Conservation (phyloP, 2,888 invertebrate species). For the Lycaena phlaeas region DNA sequence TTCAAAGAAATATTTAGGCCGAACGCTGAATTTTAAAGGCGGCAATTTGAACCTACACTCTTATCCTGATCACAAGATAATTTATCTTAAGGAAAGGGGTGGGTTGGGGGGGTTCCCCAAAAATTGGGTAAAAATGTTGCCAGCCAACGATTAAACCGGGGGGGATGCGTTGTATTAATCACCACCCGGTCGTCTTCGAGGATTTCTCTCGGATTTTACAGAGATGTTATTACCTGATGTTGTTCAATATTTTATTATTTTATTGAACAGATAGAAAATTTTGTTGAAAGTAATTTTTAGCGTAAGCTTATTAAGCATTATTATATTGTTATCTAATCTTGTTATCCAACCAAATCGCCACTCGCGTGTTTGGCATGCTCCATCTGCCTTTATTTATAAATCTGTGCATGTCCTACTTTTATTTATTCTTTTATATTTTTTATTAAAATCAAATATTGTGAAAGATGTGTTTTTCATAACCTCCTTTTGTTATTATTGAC, state of each 20-base stretch:
- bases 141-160: slow-evolving; percentile 71
- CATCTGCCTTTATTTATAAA: no score
- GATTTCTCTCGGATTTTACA: slow-evolving; percentile 43
- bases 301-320: no score
- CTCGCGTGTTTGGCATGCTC: no score
- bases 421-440: no score
- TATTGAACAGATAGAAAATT: no score
- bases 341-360: no score
- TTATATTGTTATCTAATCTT: no score
- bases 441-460: no score
- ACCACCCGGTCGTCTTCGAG: slow-evolving; percentile 68
- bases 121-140: slow-evolving; percentile 74
- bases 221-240: slow-evolving; percentile 29
- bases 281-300: no score
- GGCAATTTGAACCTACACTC: slow-evolving; percentile 72
- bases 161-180: slow-evolving; percentile 74
- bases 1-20: slow-evolving; percentile 60
- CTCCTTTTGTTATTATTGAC: no score
- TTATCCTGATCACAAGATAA: slow-evolving; percentile 72
- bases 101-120: slow-evolving; percentile 62
- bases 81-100: slow-evolving; percentile 74
- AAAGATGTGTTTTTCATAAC: no score
- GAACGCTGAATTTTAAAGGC: slow-evolving; percentile 68
- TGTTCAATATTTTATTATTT: neutral
- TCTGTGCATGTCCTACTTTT: no score